These are phyloP conservation scores for Rhodinocichla rosea DNA, from an alignment of 2,113 vertebrate species.

Conservation along the genomic window DNA sequence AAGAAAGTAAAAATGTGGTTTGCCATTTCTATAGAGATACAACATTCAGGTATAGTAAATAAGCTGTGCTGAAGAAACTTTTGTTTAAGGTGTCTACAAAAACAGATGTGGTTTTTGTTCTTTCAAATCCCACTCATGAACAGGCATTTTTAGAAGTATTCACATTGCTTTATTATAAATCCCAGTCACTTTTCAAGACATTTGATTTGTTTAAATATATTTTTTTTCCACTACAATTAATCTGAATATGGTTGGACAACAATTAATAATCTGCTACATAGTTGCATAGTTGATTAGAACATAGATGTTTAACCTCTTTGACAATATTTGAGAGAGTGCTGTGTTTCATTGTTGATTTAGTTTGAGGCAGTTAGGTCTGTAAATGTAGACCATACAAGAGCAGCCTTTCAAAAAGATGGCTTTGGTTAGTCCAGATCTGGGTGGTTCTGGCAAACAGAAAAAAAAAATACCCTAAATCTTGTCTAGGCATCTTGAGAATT, in stretches of 20 bases:
- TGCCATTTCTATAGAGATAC: constrained; percentile 97
- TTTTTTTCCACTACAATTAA: neutral
- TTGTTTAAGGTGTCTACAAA: neutral
- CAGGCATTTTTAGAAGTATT: neutral
- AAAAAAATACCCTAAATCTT: neutral
- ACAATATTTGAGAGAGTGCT: neutral
- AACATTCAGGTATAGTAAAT: constrained; percentile 85
- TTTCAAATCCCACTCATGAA: neutral
- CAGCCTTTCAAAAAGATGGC: neutral
- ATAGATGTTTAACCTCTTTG: neutral
- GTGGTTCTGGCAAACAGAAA: neutral
- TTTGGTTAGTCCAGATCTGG: neutral
- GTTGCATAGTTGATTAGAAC: neutral
- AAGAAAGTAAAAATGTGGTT: constrained; percentile 94
- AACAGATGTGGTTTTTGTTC: neutral
- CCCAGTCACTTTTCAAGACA: neutral
- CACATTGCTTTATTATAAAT: neutral
- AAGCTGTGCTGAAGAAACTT: neutral
- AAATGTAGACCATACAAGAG: neutral
- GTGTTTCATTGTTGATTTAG: neutral
- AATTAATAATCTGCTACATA: neutral
- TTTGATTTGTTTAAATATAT: neutral
- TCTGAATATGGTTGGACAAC: neutral
- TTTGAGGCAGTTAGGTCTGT: neutral
- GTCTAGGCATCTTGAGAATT: neutral